These are phyloP conservation scores for Morpho achilles DNA, from an alignment of 2,888 invertebrate species.

Conservation along the genomic window DNA sequence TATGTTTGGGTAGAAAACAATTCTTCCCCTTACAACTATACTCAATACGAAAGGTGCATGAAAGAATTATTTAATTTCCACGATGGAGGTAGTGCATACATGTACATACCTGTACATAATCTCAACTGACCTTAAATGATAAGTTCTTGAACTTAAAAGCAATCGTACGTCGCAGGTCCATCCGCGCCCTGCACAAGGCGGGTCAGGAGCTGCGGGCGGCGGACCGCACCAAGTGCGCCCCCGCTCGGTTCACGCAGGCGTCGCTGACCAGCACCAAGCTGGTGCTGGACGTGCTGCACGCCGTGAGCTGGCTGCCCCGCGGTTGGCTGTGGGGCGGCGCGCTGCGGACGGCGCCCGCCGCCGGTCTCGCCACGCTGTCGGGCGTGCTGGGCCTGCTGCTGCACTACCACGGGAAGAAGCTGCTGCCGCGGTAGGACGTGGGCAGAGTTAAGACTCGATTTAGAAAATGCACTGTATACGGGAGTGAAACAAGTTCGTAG, in stretches of 20 bases:
- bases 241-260: conserved; percentile 56
- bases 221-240: conserved; percentile 48
- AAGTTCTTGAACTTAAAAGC: too few relatives aligned
- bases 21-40: too few relatives aligned
- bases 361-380: conserved; percentile 50
- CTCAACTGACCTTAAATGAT: too few relatives aligned
- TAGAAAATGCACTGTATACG: too few relatives aligned
- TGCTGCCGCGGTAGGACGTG: conserved; percentile 35
- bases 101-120: too few relatives aligned
- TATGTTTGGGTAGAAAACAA: too few relatives aligned
- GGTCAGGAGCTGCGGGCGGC: conserved; percentile 43
- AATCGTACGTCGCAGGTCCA: conserved; percentile 43
- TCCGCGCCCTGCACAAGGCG: conserved; percentile 49
- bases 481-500: too few relatives aligned
- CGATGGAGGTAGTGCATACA: too few relatives aligned
- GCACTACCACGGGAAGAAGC: conserved; percentile 55
- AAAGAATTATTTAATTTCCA: too few relatives aligned
- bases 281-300: conserved; percentile 85
- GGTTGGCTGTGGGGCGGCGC: conserved; percentile 90
- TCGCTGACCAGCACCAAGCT: conserved; percentile 57
- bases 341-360: conserved; percentile 56
- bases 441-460: too few relatives aligned
- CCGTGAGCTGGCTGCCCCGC: conserved; percentile 87
- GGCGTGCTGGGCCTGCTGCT: conserved; percentile 53
- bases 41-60: too few relatives aligned